These are phyloP conservation scores for Anguilla rostrata DNA, from an alignment of 2,113 vertebrate genomes.

Conservation along the genomic window DNA sequence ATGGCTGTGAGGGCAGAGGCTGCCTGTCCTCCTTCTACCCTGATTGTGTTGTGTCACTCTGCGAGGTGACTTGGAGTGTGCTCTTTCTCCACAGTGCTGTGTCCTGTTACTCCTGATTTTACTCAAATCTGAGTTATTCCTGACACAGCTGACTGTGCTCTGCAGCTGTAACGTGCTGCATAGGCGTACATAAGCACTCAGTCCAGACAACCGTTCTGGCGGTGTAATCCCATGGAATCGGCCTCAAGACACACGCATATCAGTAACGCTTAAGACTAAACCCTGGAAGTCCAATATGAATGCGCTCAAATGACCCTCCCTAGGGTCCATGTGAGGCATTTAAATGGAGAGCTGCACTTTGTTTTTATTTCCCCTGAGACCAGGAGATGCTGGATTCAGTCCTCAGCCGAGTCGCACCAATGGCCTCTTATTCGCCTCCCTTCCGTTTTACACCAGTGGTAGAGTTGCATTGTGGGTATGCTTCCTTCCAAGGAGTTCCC, in stretches of 20 bases:
- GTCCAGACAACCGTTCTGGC: background rate
- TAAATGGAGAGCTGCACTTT: background rate
- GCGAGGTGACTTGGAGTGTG: background rate
- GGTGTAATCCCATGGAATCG: background rate
- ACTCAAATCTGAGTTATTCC: background rate
- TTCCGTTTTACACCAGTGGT: background rate
- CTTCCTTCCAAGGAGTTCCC: background rate
- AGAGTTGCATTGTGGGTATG: background rate
- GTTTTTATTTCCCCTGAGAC: background rate
- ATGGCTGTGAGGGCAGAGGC: too few species aligned
- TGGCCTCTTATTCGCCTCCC: background rate
- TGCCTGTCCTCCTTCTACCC: background rate
- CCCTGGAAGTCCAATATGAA: background rate
- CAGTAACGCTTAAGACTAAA: background rate
- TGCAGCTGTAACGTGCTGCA: background rate
- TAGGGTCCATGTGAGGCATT: background rate
- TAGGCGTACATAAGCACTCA: background rate
- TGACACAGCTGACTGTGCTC: background rate
- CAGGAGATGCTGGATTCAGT: background rate
- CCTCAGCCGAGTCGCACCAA: background rate
- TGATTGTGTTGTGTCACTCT: constrained; percentile 9
- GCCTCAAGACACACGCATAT: background rate
- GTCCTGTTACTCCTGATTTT: background rate
- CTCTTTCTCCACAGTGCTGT: background rate
- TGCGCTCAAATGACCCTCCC: background rate